Base-by-base conservation (phyloP, 2,888 invertebrate genomes). In the Blastobasis adustella region DNA sequence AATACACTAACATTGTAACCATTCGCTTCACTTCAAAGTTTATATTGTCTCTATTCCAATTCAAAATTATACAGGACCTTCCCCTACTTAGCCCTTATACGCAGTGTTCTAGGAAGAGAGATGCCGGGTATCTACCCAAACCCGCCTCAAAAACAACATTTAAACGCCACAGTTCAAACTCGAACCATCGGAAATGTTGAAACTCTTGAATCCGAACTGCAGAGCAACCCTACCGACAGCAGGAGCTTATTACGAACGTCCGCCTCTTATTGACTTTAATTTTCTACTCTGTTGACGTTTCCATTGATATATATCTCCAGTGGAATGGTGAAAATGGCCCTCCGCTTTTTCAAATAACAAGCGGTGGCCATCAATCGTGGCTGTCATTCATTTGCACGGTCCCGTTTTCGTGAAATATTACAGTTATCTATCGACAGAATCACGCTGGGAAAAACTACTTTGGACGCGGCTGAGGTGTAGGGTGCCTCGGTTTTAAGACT, bases 291-390 rank as follows among this genome's bases (percentile, higher is more conserved):
- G 81, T 86, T 86, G 84, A 85, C 87, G 81, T 82, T 79, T 72
- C 76, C 78, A 78, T 78, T 86, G 84, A 88, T 85, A 82, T 83
- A 85, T 86, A 81, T 73, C 79, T 81, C 64, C 65, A 62, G 68
- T 63, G 66, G 75, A 79, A 79, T 73, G 74, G 81, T 70, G 76
- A 69, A 76, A 87, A 85, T 84, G 80, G 80, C 75, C 79, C 73
- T 79, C 69, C 77, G 83, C 85, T 86, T 87, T 85, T 87, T 86
- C 86, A 88, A 86, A 88, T 86, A 86, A 86, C 87, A 84, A 82
- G 74, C 73, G 73, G 69, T 65, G 64, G 66, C 78, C 82, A 88
- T 88, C 87, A 82, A 88, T 88, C 84, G 64, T 79, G 46, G 58
- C 71, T 71, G 83, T 82, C 82, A 82, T 77, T 86, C 84, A 85